These are phyloP conservation scores for Caretta caretta DNA, from an alignment of 2,113 vertebrate species.

Conservation along the genomic window DNA sequence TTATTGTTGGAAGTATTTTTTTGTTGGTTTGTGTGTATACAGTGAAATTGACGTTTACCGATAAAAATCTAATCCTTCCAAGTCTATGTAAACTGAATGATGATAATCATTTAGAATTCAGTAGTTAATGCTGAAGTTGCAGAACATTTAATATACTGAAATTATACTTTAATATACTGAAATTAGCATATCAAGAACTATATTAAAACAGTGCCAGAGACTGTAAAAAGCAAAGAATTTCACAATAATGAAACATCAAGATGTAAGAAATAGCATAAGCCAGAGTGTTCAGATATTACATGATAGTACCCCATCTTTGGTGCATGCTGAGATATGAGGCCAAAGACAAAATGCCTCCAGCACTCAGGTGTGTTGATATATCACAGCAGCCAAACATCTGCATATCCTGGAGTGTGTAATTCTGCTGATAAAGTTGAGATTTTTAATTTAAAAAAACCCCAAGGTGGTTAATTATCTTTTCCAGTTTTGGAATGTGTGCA, in stretches of 20 bases:
- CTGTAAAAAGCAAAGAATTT: not conserved
- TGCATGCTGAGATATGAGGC: not conserved
- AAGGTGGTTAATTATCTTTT: not conserved
- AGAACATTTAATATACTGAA: not conserved
- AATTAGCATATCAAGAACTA: not conserved
- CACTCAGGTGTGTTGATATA: not conserved
- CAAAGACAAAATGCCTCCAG: not conserved
- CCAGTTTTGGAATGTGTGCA: not conserved
- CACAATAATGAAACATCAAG: not conserved
- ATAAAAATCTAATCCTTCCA: too few relatives aligned
- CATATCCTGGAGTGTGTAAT: not conserved
- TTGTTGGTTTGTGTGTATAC: too few relatives aligned
- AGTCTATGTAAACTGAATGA: not conserved
- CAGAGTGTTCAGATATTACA: not conserved
- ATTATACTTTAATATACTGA: not conserved
- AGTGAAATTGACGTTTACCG: too few relatives aligned
- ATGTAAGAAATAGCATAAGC: not conserved
- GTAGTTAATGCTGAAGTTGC: not conserved
- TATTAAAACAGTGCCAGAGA: not conserved
- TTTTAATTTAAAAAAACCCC: not conserved
- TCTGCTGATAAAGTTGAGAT: not conserved
- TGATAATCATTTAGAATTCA: not conserved
- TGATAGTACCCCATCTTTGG: not conserved
- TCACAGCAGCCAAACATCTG: not conserved
- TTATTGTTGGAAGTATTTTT: too few relatives aligned